Evolutionary conservation across 2,888 invertebrate genomes (phyloP).

Genomic region (Teinopalpus imperialis): DNA sequence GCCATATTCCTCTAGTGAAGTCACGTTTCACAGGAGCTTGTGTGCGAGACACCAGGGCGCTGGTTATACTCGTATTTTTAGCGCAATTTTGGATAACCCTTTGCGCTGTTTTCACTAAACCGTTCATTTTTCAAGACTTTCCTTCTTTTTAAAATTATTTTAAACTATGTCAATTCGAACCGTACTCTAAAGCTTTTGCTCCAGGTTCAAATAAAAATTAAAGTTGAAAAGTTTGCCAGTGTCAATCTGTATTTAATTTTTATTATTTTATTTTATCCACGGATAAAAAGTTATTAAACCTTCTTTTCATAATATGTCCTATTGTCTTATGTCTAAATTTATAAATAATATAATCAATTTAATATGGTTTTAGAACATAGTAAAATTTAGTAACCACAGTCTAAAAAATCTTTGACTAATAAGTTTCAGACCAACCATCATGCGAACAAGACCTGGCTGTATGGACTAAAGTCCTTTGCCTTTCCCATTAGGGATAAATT

Average conservation of each 20-base stretch:
- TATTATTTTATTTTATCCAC: too few species aligned
- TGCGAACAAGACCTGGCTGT: too few species aligned
- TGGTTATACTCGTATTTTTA: slow-evolving; percentile 57
- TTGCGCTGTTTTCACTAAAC: slow-evolving; percentile 83
- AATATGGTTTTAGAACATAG: not conserved
- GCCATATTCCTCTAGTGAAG: slow-evolving; percentile 87
- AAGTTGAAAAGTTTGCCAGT: slow-evolving; percentile 11
- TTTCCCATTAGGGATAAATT: too few species aligned
- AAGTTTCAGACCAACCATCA: too few species aligned
- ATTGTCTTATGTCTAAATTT: too few species aligned
- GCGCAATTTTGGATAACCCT: slow-evolving; percentile 69
- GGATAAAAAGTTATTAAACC: too few species aligned
- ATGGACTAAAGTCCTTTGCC: too few species aligned
- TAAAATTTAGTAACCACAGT: not conserved
- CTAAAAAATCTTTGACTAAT: too few species aligned
- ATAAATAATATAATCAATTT: slow-evolving; percentile 2
- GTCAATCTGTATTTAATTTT: too few species aligned
- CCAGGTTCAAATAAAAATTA: not conserved
- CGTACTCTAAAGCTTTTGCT: not conserved
- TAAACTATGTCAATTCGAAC: slow-evolving; percentile 19
- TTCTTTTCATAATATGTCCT: too few species aligned
- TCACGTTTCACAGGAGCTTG: slow-evolving; percentile 82
- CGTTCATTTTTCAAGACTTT: slow-evolving; percentile 82
- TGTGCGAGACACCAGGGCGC: slow-evolving; percentile 60
- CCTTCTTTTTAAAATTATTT: not conserved